Base-by-base conservation (phyloP, 1,140 invertebrate genomes). In the Megathymus violae region DNA sequence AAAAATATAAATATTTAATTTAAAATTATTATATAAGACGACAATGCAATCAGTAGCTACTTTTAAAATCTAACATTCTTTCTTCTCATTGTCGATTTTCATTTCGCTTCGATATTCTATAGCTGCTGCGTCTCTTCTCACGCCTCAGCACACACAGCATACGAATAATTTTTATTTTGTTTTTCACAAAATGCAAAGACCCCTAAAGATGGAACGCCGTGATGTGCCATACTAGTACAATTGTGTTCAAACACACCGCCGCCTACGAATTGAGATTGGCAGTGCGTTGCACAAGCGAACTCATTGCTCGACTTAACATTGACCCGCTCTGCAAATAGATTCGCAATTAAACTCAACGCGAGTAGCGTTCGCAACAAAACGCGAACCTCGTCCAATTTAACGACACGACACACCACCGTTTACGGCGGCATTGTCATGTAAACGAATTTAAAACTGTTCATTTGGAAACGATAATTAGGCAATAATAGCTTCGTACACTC, bases 251-350 rank as follows among this genome's bases (percentile, higher is more conserved):
- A 43, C 52, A 54, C 36, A 14, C 17, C n/a, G n/a, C 6, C 22
- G 17, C 40, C 38, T 13, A 56, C 38, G 51, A 40, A 43, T 16
- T 25, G 38, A 56, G 52, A 56, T 56, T 56, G 52, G 44, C 52
- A 56, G 40, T 43, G 14, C 4, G 41, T 56, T 56, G 52, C 52
- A 44, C 52, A 56, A 56, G 38, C 38, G 38, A 40, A n/a, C 52
- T 44, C 40, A 56, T 31, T 56, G 40, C 52, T 15, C 38, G 22
- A 25, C 41, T 34, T 41, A 58, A 58, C 54, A 58, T 58, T 58
- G 54, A 58, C 54, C 54, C 15, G 54, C 11, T 58, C 54, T 41
- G 41, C 54, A 58, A 58, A 58, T 58, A 58, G 54, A 58, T 41
- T 34, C 14, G 10, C 27, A 58, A 58, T 58, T 58, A 58, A 46